phyloP scores from a whole-genome alignment of 2,888 invertebrate species.

The Thyatira batis region DNA sequence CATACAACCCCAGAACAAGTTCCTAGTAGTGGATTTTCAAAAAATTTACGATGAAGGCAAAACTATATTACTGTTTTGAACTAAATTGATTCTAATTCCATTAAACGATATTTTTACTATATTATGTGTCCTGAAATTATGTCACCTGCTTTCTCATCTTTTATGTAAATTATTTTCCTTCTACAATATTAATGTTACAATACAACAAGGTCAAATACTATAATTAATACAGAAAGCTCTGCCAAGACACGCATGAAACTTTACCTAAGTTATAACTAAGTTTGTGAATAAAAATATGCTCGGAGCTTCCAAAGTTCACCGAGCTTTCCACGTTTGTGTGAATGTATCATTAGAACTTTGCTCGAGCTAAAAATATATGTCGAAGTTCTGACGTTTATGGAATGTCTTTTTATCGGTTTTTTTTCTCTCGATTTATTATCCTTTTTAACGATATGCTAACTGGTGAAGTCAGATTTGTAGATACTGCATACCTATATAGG shows the following conservation, averaged over 20 bases:
- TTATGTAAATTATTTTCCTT: too few relatives aligned
- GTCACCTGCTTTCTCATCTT: too few relatives aligned
- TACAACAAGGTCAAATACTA: background rate
- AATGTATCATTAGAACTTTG: background rate
- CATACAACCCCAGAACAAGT: too few relatives aligned
- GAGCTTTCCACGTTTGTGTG: background rate
- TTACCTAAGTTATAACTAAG: background rate
- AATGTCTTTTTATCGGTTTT: background rate
- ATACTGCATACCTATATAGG: too few relatives aligned
- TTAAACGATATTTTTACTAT: too few relatives aligned
- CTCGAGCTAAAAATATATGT: background rate
- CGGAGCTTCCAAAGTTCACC: background rate
- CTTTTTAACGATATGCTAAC: background rate
- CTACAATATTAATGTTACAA: too few relatives aligned
- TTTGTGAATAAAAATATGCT: background rate
- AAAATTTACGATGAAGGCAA: too few relatives aligned
- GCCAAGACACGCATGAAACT: slow-evolving; percentile 2
- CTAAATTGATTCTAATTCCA: too few relatives aligned
- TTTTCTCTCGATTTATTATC: background rate
- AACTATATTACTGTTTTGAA: too few relatives aligned
- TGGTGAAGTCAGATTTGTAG: too few relatives aligned
- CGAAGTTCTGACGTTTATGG: background rate
- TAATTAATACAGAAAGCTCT: background rate
- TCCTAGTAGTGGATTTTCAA: too few relatives aligned
- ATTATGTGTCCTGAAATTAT: too few relatives aligned